Evolutionary conservation across 2,797 vertebrate genomes (phyloP).

Genomic region (Onychomys leucogaster): DNA sequence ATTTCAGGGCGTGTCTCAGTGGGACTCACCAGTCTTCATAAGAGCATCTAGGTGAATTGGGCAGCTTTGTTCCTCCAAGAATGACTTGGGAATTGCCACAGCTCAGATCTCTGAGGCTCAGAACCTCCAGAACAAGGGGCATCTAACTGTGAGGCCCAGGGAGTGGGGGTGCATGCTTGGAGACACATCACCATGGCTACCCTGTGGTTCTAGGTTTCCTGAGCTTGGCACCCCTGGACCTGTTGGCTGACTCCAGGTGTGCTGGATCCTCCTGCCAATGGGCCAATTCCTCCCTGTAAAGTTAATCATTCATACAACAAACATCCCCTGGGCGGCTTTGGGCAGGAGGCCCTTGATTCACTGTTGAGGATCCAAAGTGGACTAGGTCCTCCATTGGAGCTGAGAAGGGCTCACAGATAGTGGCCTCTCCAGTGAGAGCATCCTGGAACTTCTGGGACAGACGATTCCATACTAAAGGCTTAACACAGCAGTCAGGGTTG

Average conservation of each 20-base stretch:
- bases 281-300: background rate
- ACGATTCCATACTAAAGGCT: rapidly evolving
- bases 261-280: rapidly evolving
- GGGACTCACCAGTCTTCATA: background rate
- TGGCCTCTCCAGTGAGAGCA: rapidly evolving
- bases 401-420: background rate
- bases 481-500: too few species aligned
- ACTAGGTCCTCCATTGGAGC: rapidly evolving
- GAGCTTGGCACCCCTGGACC: background rate
- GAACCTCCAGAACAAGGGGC: background rate
- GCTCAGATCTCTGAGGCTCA: background rate
- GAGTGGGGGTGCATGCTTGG: too few species aligned
- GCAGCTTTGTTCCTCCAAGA: background rate
- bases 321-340: background rate
- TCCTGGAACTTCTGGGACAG: background rate
- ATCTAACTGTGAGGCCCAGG: background rate
- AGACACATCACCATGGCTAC: background rate
- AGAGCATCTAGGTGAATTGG: background rate
- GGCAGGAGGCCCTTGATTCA: background rate
- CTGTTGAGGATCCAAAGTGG: background rate
- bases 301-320: background rate
- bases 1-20: background rate
- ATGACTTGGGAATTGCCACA: background rate
- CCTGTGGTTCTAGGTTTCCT: background rate
- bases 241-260: rapidly evolving